A percentile compares a stretch with the other conserved stretches of the same genome.
Evolutionary conservation across 2,888 invertebrate genomes (phyloP).

Genomic region (Drosophila sordidapex): DNA sequence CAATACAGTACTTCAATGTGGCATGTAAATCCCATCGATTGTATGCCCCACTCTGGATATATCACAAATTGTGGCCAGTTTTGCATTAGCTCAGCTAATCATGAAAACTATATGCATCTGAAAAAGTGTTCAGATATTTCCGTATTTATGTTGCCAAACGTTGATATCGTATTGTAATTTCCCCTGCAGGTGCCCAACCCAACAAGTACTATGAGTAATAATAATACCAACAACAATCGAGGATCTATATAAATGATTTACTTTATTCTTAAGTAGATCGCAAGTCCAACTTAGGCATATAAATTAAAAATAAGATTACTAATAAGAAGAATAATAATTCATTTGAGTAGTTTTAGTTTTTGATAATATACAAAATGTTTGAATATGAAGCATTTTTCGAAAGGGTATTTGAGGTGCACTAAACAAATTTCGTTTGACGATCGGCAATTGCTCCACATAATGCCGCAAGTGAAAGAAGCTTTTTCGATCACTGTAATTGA

Average conservation of each 20-base stretch:
- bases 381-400: neutral
- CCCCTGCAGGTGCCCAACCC: too few species aligned
- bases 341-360: neutral
- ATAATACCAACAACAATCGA: neutral
- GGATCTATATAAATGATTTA: neutral
- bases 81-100: too few species aligned
- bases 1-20: conserved; percentile 42
- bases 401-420: conserved; percentile 24
- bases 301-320: neutral
- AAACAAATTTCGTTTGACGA: neutral
- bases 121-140: neutral
- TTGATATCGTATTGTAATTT: too few species aligned
- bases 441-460: conserved; percentile 60
- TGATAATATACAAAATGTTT: neutral
- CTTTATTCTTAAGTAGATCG: neutral
- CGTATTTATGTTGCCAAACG: neutral
- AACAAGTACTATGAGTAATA: neutral
- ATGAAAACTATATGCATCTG: neutral
- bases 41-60: conserved; percentile 21
- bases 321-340: neutral
- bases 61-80: conserved; percentile 1
- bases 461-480: conserved; percentile 71
- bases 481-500: conserved; percentile 33
- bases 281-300: neutral
- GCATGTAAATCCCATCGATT: conserved; percentile 53